Percentiles rank a stretch among this genome's conserved stretches.
These are phyloP conservation scores for Scytalopus superciliaris DNA, from an alignment of 2,113 vertebrate genomes.

Conservation along the genomic window DNA sequence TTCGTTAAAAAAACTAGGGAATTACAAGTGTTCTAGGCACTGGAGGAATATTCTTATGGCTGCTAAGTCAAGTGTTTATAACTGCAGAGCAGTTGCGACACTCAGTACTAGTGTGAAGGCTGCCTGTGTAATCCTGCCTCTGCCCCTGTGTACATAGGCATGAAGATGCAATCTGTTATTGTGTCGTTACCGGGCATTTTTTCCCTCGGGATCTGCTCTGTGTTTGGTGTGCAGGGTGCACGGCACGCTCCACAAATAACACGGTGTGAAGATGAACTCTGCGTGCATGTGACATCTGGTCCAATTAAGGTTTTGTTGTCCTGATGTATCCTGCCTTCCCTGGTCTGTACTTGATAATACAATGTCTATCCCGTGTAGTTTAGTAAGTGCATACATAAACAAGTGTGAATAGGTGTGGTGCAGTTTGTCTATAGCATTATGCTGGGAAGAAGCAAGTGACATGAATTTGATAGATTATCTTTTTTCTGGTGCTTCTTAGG, in stretches of 20 bases:
- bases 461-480: background rate
- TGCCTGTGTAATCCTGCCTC: background rate
- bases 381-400: background rate
- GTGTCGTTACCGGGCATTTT: background rate
- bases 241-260: background rate
- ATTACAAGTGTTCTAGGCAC: background rate
- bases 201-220: background rate
- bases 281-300: background rate
- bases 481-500: background rate
- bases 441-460: background rate
- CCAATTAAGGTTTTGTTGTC: constrained; percentile 4
- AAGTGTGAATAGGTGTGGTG: background rate
- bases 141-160: background rate
- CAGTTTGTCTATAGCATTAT: background rate
- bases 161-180: constrained; percentile 33
- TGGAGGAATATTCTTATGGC: background rate
- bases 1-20: background rate
- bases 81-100: background rate
- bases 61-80: background rate
- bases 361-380: background rate
- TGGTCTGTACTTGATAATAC: background rate
- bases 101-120: background rate
- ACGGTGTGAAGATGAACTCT: background rate
- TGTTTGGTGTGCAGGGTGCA: background rate
- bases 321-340: background rate